Evolutionary conservation across 2,888 invertebrate genomes (phyloP).

Genomic region (Oscheius sp.): DNA sequence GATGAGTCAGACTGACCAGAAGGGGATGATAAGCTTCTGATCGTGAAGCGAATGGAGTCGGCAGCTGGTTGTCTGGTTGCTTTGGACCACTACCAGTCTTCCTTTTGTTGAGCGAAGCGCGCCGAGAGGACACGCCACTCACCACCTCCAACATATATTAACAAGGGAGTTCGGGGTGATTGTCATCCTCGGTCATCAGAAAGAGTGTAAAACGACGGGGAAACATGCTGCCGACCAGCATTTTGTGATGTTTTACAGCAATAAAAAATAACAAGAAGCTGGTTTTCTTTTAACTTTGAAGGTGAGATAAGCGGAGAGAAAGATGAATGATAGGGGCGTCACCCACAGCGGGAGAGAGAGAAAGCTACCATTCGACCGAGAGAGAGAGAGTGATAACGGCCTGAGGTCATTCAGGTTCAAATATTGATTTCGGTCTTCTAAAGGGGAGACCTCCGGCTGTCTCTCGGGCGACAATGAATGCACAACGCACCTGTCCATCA

Average conservation of each 20-base stretch:
- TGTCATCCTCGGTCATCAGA: not conserved
- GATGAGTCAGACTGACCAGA: not conserved
- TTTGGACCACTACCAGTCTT: slow-evolving; percentile 29
- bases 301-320: no score
- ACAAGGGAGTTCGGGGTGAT: no score
- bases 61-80: not conserved
- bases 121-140: not conserved
- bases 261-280: slow-evolving; percentile 16
- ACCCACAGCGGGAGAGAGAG: slow-evolving; percentile 9
- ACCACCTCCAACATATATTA: no score
- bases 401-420: slow-evolving; percentile 2
- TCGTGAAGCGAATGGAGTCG: no score
- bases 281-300: no score
- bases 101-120: not conserved
- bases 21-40: not conserved
- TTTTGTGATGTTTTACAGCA: slow-evolving; percentile 3
- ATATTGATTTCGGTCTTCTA: slow-evolving; percentile 6
- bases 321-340: slow-evolving; percentile 20
- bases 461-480: slow-evolving; percentile 1
- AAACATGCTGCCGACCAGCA: no score
- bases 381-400: slow-evolving; percentile 7
- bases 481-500: slow-evolving; percentile 11
- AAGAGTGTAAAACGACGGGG: no score
- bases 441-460: slow-evolving; percentile 15
- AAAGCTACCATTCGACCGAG: not conserved